Evolutionary conservation across 2,113 vertebrate species (phyloP).

Genomic region (Grammomys surdaster): DNA sequence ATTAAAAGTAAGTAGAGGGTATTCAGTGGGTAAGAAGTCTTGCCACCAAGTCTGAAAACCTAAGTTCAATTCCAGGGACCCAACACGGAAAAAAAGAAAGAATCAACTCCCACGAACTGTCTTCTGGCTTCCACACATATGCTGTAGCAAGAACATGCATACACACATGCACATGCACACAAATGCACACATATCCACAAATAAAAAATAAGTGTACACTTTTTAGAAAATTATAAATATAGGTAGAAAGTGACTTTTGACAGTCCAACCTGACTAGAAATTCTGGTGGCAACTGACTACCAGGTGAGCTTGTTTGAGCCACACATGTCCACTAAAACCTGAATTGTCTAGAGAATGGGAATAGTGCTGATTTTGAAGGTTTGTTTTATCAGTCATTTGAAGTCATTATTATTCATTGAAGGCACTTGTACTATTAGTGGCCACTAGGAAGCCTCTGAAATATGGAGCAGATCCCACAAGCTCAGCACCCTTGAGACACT

Average conservation of each 20-base stretch:
- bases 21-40: not conserved
- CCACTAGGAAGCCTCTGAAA: not conserved
- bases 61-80: not conserved
- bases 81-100: not conserved
- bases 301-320: accelerated
- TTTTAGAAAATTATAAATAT: not conserved
- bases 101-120: not conserved
- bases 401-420: not conserved
- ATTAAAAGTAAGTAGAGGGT: not conserved
- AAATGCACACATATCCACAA: not conserved
- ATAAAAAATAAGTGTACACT: not conserved
- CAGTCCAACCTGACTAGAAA: not conserved
- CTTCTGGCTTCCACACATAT: too few species aligned
- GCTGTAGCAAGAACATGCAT: not conserved
- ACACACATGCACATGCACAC: too few species aligned
- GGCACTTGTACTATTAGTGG: not conserved
- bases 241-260: not conserved
- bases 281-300: not conserved
- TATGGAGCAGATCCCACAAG: not conserved
- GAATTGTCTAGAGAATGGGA: not conserved
- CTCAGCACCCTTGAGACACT: not conserved
- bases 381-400: not conserved
- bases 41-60: not conserved
- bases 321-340: not conserved
- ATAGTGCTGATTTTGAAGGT: too few species aligned